Conservation (phyloP, 2,888 invertebrate genomes). For the Aradus depressus region DNA sequence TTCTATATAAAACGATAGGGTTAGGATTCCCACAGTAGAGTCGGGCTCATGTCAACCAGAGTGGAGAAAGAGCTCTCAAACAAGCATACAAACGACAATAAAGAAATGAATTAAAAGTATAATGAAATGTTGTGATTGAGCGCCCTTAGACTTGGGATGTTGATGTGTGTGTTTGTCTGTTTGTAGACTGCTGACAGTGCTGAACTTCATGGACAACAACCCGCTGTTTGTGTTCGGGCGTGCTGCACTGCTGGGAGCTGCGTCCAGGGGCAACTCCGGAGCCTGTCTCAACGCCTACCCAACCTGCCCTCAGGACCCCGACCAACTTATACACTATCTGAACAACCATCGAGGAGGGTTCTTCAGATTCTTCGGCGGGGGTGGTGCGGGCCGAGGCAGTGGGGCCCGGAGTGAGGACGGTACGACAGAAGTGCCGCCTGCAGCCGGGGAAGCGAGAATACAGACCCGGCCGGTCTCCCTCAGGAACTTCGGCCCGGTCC, state of each 20-base stretch:
- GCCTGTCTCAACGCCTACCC: slow-evolving; percentile 56
- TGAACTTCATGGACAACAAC: slow-evolving; percentile 45
- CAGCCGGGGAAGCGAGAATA: slow-evolving; percentile 17
- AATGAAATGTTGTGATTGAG: too few species aligned
- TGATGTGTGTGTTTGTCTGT: too few species aligned
- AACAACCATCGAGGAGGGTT: slow-evolving; percentile 81
- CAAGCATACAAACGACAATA: too few species aligned
- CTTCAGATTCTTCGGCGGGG: slow-evolving; percentile 57
- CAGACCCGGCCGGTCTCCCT: slow-evolving; percentile 18
- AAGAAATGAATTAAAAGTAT: too few species aligned
- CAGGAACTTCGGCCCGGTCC: slow-evolving; percentile 7
- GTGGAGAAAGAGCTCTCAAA: too few species aligned
- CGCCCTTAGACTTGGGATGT: too few species aligned
- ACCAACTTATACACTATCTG: slow-evolving; percentile 60
- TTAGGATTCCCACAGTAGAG: too few species aligned
- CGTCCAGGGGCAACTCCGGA: slow-evolving; percentile 48
- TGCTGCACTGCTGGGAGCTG: slow-evolving; percentile 62
- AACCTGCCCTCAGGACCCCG: slow-evolving; percentile 60
- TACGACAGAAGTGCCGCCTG: background rate
- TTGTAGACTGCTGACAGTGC: slow-evolving; percentile 49
- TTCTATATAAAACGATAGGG: too few species aligned
- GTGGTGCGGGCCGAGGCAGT: slow-evolving; percentile 4
- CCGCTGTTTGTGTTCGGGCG: slow-evolving; percentile 62
- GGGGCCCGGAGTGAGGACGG: slow-evolving; percentile 15
- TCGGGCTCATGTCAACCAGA: too few species aligned